These are phyloP conservation scores for Bubalus kerabau DNA, from an alignment of 2,113 vertebrate genomes.

Conservation along the genomic window DNA sequence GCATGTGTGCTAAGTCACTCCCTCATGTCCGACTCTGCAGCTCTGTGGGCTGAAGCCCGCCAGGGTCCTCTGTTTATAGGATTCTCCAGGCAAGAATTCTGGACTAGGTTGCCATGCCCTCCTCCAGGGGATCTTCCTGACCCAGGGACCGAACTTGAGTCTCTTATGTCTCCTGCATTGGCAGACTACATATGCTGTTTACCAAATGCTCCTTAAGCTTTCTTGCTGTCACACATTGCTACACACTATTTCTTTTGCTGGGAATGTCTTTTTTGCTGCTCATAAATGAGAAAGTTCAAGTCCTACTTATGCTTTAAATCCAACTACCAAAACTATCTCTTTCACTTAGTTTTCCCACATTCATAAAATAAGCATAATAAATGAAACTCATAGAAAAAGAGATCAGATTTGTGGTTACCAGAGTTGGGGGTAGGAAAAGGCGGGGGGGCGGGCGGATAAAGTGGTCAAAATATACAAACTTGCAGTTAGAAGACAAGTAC, in stretches of 20 bases:
- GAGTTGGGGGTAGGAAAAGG: background rate
- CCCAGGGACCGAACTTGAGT: background rate
- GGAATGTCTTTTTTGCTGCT: background rate
- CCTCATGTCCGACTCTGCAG: background rate
- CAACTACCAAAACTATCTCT: background rate
- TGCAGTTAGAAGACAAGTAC: background rate
- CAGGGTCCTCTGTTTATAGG: background rate
- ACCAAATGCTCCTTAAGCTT: background rate
- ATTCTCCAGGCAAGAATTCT: background rate
- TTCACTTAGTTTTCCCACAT: background rate
- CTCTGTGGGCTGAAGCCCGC: background rate
- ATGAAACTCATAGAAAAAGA: background rate
- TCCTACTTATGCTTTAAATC: background rate
- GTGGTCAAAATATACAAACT: background rate
- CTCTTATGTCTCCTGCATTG: background rate
- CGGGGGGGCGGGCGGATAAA: rapidly evolving
- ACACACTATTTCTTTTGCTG: background rate
- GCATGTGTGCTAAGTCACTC: background rate
- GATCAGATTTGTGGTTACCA: background rate
- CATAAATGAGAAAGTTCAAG: background rate
- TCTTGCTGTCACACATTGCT: background rate
- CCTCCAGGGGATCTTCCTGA: background rate
- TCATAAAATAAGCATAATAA: background rate
- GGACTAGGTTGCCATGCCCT: background rate
- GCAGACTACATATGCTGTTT: background rate